Conservation (phyloP, 1,140 invertebrate species). For the Cecropterus lyciades region DNA sequence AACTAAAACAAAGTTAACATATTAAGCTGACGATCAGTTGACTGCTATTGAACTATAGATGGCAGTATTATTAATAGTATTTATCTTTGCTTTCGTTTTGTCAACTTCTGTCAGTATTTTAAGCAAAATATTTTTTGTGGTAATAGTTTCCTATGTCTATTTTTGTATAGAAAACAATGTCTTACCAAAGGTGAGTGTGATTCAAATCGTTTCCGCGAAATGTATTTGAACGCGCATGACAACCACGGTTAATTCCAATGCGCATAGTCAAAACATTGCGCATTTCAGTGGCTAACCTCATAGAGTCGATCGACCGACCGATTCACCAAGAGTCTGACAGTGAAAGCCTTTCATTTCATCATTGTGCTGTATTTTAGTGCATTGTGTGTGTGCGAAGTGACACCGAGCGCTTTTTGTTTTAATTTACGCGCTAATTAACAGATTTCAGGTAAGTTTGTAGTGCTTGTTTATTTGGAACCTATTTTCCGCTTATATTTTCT, state of each 20-base stretch:
- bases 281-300: slow-evolving; percentile 78
- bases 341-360: slow-evolving; percentile 67
- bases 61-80: no score
- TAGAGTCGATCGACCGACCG: slow-evolving; percentile 71
- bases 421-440: slow-evolving; percentile 54
- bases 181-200: slow-evolving; percentile 9
- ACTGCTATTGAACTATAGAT: no score
- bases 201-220: slow-evolving; percentile 14
- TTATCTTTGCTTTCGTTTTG: no score
- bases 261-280: slow-evolving; percentile 83
- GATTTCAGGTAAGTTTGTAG: slow-evolving; percentile 64
- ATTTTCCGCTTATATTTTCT: not conserved
- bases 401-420: slow-evolving; percentile 59
- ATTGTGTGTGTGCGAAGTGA: slow-evolving; percentile 71
- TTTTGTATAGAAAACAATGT: no score
- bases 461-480: not conserved
- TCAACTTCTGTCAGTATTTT: no score
- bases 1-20: no score
- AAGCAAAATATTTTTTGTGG: no score
- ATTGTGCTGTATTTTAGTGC: slow-evolving; percentile 76
- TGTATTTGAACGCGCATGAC: slow-evolving; percentile 66
- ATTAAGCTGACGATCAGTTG: no score
- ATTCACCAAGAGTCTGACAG: slow-evolving; percentile 50
- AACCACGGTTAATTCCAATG: slow-evolving; percentile 68
- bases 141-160: no score